These are phyloP conservation scores for Thymallus thymallus DNA, from an alignment of 2,113 vertebrate genomes.

Conservation along the genomic window DNA sequence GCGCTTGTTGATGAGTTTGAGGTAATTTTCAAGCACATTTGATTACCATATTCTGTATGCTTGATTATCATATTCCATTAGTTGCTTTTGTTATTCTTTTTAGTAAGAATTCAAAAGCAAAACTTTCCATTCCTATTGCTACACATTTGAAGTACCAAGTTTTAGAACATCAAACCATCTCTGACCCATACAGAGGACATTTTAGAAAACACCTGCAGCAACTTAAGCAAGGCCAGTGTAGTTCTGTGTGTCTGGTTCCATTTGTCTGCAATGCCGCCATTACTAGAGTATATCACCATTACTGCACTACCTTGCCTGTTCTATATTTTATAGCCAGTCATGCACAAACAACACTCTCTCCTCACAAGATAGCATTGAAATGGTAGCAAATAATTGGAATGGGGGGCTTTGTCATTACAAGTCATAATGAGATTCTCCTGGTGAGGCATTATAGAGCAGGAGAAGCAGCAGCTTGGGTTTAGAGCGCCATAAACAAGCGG, in stretches of 20 bases:
- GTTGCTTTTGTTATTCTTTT: constrained; percentile 37
- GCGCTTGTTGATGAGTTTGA: constrained; percentile 76
- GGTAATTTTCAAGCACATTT: constrained; percentile 73
- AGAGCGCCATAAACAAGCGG: constrained; percentile 69
- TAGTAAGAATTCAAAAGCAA: constrained; percentile 7
- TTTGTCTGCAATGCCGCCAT: constrained; percentile 51
- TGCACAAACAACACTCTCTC: constrained; percentile 54
- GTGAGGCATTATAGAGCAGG: constrained; percentile 58
- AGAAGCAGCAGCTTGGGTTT: constrained; percentile 50
- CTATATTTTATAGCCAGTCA: constrained; percentile 53
- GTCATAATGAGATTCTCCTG: constrained; percentile 72
- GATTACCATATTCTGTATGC: constrained; percentile 66
- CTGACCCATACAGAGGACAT: not conserved
- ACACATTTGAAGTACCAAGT: no score
- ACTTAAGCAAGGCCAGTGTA: constrained; percentile 33
- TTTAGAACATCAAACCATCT: not conserved
- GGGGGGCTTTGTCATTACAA: constrained; percentile 70
- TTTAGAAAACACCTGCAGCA: constrained; percentile 15
- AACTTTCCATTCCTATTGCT: constrained; percentile 15
- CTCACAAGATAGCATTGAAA: constrained; percentile 60
- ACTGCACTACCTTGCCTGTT: constrained; percentile 36
- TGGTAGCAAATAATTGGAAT: constrained; percentile 71
- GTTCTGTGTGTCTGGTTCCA: constrained; percentile 36
- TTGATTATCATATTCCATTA: constrained; percentile 37
- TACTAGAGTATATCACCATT: constrained; percentile 53